Conservation (phyloP, 2,797 vertebrate genomes). For the Argyrosomus regius region DNA sequence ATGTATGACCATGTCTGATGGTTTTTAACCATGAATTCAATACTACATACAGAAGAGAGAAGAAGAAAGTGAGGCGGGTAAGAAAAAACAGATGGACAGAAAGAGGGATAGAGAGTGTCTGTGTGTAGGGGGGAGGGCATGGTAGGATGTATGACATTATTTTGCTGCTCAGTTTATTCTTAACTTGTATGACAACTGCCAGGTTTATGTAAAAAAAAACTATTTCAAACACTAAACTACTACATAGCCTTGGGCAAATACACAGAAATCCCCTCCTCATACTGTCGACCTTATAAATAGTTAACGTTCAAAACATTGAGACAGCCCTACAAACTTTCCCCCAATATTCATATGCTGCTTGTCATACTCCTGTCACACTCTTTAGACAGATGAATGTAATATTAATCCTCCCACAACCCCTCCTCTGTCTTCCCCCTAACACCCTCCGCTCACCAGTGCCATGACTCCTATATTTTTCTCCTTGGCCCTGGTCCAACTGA, state of each 20-base stretch:
- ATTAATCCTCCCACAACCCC: slow-evolving; percentile 66
- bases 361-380: slow-evolving; percentile 72
- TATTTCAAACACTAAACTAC: slow-evolving; percentile 64
- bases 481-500: slow-evolving; percentile 79
- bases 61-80: background rate
- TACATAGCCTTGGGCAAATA: slow-evolving; percentile 61
- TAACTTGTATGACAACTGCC: slow-evolving; percentile 69
- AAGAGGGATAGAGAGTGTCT: slow-evolving; percentile 18
- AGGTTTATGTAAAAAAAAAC: slow-evolving; percentile 69
- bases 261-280: slow-evolving; percentile 50
- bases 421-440: slow-evolving; percentile 21
- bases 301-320: slow-evolving; percentile 68
- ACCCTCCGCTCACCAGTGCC: slow-evolving; percentile 52
- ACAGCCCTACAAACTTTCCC: slow-evolving; percentile 65
- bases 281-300: slow-evolving; percentile 67
- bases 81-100: slow-evolving; percentile 49
- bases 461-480: slow-evolving; percentile 70
- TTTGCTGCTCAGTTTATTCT: slow-evolving; percentile 60
- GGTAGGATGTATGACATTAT: slow-evolving; percentile 56
- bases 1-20: slow-evolving; percentile 65
- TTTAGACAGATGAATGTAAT: slow-evolving; percentile 78
- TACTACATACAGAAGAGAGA: slow-evolving; percentile 26
- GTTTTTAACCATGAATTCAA: slow-evolving; percentile 61
- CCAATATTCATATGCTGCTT: slow-evolving; percentile 70
- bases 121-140: slow-evolving; percentile 2